These are phyloP conservation scores for Cephus runcator DNA, from an alignment of 2,888 invertebrate species.

Conservation along the genomic window DNA sequence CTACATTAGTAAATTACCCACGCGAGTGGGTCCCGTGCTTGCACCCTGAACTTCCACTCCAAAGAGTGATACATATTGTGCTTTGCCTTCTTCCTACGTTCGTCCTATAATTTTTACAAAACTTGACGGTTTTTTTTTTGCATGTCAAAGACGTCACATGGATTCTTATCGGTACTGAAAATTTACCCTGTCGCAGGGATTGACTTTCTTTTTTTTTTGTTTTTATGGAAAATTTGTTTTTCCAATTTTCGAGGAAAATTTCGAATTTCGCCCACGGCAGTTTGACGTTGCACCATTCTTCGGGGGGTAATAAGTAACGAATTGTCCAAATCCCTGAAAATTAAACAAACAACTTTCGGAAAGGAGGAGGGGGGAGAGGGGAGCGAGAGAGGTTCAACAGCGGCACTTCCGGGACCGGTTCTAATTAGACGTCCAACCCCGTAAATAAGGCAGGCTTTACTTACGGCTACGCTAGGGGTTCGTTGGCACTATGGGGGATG, in stretches of 20 bases:
- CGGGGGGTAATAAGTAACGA: slow-evolving; percentile 24
- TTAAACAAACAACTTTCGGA: slow-evolving; percentile 26
- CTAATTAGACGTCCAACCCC: slow-evolving; percentile 45
- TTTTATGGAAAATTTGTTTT: neutral
- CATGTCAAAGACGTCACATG: neutral
- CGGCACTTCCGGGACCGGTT: slow-evolving; percentile 31
- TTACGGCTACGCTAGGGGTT: neutral
- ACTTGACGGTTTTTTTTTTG: neutral
- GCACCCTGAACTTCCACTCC: slow-evolving; percentile 1
- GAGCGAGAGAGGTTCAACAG: neutral
- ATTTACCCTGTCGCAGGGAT: neutral
- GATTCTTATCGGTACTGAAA: neutral
- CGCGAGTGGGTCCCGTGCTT: slow-evolving; percentile 25
- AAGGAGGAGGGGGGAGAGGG: neutral
- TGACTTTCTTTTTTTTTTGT: neutral
- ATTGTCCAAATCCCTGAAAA: slow-evolving; percentile 35
- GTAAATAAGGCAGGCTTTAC: slow-evolving; percentile 43
- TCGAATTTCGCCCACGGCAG: neutral
- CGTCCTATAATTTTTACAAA: neutral
- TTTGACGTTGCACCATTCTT: neutral
- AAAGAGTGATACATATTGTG: slow-evolving; percentile 1
- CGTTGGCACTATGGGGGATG: neutral
- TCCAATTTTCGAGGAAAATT: neutral
- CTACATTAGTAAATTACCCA: slow-evolving; percentile 59
- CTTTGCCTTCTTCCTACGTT: neutral